A percentile compares a stretch with the other conserved stretches of the same genome.
These are phyloP conservation scores for Tetrax tetrax DNA, from an alignment of 2,113 vertebrate species.

Conservation along the genomic window DNA sequence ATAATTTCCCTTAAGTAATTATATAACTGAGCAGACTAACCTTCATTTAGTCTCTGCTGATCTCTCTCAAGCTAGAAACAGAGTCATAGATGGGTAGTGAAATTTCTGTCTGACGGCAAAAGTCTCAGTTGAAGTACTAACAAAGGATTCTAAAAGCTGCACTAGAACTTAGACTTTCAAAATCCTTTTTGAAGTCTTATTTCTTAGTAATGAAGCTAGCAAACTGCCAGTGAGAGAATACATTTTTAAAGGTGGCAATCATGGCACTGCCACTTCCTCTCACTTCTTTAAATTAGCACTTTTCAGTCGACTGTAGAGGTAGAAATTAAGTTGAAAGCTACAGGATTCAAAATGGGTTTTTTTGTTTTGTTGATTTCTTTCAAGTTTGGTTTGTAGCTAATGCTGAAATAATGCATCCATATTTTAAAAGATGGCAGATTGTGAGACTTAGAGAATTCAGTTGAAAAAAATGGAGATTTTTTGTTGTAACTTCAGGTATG, in stretches of 20 bases:
- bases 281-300: neutral
- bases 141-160: conserved; percentile 38
- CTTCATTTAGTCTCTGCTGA: conserved; percentile 49
- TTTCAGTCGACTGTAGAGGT: neutral
- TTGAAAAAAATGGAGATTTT: neutral
- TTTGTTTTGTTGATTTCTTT: neutral
- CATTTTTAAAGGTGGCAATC: conserved; percentile 17
- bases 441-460: neutral
- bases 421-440: neutral
- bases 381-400: neutral
- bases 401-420: neutral
- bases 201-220: conserved; percentile 20
- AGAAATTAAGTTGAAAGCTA: neutral
- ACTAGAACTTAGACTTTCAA: conserved; percentile 23
- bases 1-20: conserved; percentile 66
- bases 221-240: conserved; percentile 38
- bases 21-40: conserved; percentile 55
- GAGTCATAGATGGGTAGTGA: conserved; percentile 45
- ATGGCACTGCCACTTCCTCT: neutral
- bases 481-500: neutral
- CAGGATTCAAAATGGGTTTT: neutral
- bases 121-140: conserved; percentile 31
- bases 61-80: conserved; percentile 30
- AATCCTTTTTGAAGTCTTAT: neutral
- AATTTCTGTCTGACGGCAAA: conserved; percentile 35